Evolutionary conservation across 2,888 invertebrate genomes (phyloP).

Genomic region (Rhamphomyia laevipes): DNA sequence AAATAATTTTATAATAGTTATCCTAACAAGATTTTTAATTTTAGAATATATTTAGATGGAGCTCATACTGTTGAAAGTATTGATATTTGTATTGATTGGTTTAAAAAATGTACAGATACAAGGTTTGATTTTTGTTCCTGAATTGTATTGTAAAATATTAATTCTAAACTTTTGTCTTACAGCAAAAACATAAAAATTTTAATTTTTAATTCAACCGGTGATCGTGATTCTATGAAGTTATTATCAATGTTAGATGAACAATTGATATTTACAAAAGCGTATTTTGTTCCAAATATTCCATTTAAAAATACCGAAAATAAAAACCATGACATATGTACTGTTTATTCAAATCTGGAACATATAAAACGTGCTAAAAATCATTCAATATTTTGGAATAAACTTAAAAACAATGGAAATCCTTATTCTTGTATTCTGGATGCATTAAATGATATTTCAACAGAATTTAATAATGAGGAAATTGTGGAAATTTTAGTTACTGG

Average conservation of each 20-base stretch:
- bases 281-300: constrained; percentile 52
- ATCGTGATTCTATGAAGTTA: constrained; percentile 48
- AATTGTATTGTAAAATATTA: constrained; percentile 11
- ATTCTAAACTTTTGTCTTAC: constrained; percentile 5
- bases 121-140: constrained; percentile 15
- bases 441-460: constrained; percentile 10
- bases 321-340: constrained; percentile 12
- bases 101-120: constrained; percentile 39
- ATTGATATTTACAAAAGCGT: constrained; percentile 40
- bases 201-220: constrained; percentile 68
- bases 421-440: constrained; percentile 21
- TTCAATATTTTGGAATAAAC: constrained; percentile 38
- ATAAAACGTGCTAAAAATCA: constrained; percentile 42
- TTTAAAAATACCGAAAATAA: constrained; percentile 16
- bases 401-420: constrained; percentile 4
- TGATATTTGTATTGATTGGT: constrained; percentile 73
- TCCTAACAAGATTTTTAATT: not conserved
- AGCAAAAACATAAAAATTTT: constrained; percentile 40
- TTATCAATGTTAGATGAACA: constrained; percentile 43
- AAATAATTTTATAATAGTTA: not conserved
- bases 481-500: constrained; percentile 63
- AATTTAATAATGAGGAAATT: constrained; percentile 9
- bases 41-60: constrained; percentile 73
- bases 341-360: constrained; percentile 31
- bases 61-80: constrained; percentile 91